Conservation (phyloP, 2,888 invertebrate species). For the Drosophila buzzatii region DNA sequence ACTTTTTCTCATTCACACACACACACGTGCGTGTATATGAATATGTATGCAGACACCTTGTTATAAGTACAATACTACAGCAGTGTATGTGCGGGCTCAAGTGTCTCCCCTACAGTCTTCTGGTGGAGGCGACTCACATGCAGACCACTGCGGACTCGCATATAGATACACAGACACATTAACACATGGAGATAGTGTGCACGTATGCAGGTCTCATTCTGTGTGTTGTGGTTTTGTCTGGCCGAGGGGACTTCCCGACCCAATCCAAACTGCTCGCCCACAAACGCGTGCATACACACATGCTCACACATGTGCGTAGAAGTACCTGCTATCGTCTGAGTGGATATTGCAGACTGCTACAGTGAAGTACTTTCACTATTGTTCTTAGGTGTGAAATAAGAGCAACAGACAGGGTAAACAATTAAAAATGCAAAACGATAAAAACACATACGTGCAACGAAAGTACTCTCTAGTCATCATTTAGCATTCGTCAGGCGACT, state of each 20-base stretch:
- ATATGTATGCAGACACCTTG: constrained; percentile 18
- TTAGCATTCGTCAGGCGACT: constrained; percentile 14
- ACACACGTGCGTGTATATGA: neutral
- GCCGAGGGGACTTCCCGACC: constrained; percentile 17
- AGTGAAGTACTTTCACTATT: constrained; percentile 71
- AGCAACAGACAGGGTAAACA: constrained; percentile 57
- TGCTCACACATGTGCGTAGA: constrained; percentile 12
- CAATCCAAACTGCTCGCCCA: constrained; percentile 6
- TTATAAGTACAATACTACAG: constrained; percentile 9
- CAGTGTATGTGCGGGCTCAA: neutral
- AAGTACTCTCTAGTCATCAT: constrained; percentile 23
- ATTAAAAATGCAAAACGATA: constrained; percentile 59
- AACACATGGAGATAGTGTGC: neutral
- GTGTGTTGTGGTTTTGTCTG: constrained; percentile 1
- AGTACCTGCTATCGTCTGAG: constrained; percentile 56
- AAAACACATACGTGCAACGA: neutral
- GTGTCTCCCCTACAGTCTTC: constrained; percentile 1
- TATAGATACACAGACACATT: neutral
- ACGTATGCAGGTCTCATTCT: neutral
- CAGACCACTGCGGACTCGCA: neutral
- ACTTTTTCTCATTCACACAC: constrained; percentile 1
- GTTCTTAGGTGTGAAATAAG: constrained; percentile 67
- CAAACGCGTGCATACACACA: neutral
- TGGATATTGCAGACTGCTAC: constrained; percentile 57
- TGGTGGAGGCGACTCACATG: neutral